These are phyloP conservation scores for Sesamia inferens DNA, from an alignment of 2,888 invertebrate genomes.

Conservation along the genomic window DNA sequence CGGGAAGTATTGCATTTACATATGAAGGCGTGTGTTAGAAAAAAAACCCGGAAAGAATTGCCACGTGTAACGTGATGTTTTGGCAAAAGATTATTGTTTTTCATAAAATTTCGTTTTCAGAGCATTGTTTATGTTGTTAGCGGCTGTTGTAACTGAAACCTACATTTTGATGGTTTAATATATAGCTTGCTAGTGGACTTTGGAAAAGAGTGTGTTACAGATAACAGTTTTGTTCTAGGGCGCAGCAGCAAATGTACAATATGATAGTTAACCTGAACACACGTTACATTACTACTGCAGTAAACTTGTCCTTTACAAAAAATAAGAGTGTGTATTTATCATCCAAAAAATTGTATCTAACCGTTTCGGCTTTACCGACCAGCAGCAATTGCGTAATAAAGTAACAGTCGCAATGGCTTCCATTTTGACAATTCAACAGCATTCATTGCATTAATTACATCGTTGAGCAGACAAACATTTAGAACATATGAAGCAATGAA, in stretches of 20 bases:
- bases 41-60: neutral
- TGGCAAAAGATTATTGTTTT: slow-evolving; percentile 17
- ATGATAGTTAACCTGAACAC: neutral
- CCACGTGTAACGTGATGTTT: slow-evolving; percentile 4
- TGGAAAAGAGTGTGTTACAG: neutral
- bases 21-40: neutral
- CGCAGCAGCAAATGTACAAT: neutral
- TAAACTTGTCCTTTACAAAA: neutral
- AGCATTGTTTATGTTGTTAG: neutral
- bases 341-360: neutral
- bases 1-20: slow-evolving; percentile 22
- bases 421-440: too few species aligned
- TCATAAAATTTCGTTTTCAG: neutral
- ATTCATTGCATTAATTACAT: too few species aligned
- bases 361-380: neutral
- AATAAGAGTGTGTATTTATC: neutral
- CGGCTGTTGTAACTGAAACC: neutral
- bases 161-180: neutral
- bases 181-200: too few species aligned
- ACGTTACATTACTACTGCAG: too few species aligned
- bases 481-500: neutral
- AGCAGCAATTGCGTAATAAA: too few species aligned
- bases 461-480: too few species aligned
- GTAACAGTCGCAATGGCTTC: too few species aligned
- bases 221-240: neutral